phyloP scores from a whole-genome alignment of 1,140 invertebrate species.

The Papilio polyxenes region DNA sequence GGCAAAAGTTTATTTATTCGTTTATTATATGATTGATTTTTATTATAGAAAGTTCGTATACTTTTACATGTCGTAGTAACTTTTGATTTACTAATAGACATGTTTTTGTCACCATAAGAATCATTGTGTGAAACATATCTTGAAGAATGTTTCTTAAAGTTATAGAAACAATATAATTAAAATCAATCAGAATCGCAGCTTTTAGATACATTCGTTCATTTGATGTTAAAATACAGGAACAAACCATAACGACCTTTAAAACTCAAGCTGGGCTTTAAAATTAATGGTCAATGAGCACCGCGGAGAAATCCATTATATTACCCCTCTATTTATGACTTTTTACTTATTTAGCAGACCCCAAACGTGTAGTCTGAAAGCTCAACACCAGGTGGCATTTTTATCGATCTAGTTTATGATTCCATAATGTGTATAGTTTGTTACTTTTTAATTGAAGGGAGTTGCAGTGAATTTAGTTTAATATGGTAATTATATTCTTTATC shows the following conservation, averaged over 20 bases:
- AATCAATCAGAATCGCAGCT: no score
- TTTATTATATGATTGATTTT: slow-evolving; percentile 50
- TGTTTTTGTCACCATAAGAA: no score
- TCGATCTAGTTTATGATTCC: slow-evolving; percentile 24
- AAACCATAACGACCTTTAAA: background rate
- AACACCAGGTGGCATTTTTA: slow-evolving; percentile 28
- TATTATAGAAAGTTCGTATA: background rate
- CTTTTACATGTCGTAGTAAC: no score
- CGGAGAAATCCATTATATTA: slow-evolving; percentile 32
- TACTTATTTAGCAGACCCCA: slow-evolving; percentile 36
- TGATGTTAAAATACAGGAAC: no score
- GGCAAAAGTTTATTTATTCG: slow-evolving; percentile 49
- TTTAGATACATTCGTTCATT: no score
- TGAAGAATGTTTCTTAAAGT: no score
- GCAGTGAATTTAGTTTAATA: background rate
- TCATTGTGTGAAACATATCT: no score
- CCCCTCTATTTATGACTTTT: slow-evolving; percentile 35
- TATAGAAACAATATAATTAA: no score
- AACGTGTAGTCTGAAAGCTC: slow-evolving; percentile 25
- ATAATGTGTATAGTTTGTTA: slow-evolving; percentile 8
- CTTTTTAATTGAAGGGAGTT: background rate
- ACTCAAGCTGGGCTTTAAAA: slow-evolving; percentile 28
- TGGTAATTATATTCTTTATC: background rate
- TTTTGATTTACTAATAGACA: no score
- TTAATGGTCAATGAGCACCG: slow-evolving; percentile 33